Base-by-base conservation (phyloP, 2,797 vertebrate species). In the Enteromius trimaculatus region DNA sequence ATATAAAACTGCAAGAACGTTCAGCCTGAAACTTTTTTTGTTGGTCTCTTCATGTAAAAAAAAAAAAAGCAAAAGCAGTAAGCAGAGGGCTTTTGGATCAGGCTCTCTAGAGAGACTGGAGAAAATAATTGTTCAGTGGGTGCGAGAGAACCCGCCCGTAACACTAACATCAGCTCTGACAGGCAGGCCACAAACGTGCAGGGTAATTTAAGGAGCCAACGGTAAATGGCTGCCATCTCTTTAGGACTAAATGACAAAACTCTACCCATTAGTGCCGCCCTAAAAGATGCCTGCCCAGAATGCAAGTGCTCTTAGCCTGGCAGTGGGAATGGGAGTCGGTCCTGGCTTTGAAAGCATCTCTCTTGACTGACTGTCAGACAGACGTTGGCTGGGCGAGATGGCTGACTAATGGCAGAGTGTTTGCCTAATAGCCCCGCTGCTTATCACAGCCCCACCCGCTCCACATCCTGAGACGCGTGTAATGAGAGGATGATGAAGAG, bases 221-320 rank as follows among this genome's bases (percentile, higher is more conserved):
- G 84, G 86, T 86, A 86, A 88, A 88, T 84, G 70, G 82, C 85
- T 87, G 85, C 69, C 83, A 88, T 86, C 84, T 89, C 79, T 86
- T 89, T 86, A 86, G 84, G 82, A 82, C 71, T 81, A 85, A 85
- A 90, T 89, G 87, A 90, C 87, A 90, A 88, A 88, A 84, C 64
- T 83, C 82, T 82, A 84, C 81, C 88, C 87, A 88, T 90, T 87
- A 88, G 83, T 64, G 77, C 83, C 53, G 69, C 79, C 87, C 87
- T 87, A 74, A 78, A 85, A 76, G 65, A 84, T 81, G 83, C 66
- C 71, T 72, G 77, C 81, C 79, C 66, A 77, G 83, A 87, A 79
- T 82, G 83, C 80, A 75, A 82, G 75, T 78, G 80, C 85, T 89
- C 81, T 88, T 84, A 86, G 87, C 42, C 82, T 62, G 82, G 81